Percentiles rank a stretch among this genome's conserved stretches.
These are phyloP conservation scores for Caenorhabditis wallacei DNA, from an alignment of 2,888 invertebrate species.

Conservation along the genomic window DNA sequence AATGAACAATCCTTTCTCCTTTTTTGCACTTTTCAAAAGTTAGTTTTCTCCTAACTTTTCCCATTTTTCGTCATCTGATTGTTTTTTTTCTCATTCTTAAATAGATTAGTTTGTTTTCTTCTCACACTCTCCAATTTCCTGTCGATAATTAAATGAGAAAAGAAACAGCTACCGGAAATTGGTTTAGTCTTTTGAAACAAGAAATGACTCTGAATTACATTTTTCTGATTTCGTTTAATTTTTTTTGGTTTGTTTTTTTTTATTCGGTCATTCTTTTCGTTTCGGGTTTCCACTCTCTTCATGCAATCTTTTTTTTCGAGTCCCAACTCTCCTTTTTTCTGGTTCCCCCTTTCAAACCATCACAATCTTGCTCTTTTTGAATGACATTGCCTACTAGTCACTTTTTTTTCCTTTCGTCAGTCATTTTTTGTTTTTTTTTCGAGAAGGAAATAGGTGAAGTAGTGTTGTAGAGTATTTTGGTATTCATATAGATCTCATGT, in stretches of 20 bases:
- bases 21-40: background rate
- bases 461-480: no score
- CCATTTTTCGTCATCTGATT: background rate
- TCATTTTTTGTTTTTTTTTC: slow-evolving; percentile 17
- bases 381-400: slow-evolving; percentile 49
- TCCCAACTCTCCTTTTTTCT: slow-evolving; percentile 16
- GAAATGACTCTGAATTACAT: no score
- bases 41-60: background rate
- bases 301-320: slow-evolving; percentile 19
- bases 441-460: slow-evolving; percentile 8
- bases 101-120: slow-evolving; percentile 2
- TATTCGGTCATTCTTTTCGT: slow-evolving; percentile 9
- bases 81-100: background rate
- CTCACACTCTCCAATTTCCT: slow-evolving; percentile 39
- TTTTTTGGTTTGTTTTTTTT: slow-evolving; percentile 34
- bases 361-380: slow-evolving; percentile 44
- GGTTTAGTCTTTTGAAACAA: slow-evolving; percentile 16
- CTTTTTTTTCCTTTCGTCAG: slow-evolving; percentile 24
- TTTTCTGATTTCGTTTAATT: background rate
- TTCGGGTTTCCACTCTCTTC: slow-evolving; percentile 25
- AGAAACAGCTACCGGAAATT: slow-evolving; percentile 16
- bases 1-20: no score
- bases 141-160: slow-evolving; percentile 13
- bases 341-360: background rate
- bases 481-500: no score